Conservation (phyloP, 2,797 vertebrate species). For the Diceros bicornis region DNA sequence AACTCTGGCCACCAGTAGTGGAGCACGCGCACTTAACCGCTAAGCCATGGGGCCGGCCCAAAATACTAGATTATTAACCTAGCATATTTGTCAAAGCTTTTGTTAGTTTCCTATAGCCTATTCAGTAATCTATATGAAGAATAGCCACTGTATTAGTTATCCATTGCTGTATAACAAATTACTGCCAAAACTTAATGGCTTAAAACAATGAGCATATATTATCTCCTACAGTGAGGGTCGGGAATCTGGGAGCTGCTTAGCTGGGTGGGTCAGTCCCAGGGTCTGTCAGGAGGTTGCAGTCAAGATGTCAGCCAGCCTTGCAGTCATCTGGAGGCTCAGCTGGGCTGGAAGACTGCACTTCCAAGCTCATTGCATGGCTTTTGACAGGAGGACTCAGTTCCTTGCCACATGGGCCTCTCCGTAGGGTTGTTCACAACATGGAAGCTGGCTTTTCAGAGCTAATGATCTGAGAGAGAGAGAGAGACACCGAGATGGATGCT, state of each 20-base stretch:
- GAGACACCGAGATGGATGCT: neutral
- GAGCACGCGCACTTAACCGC: too few relatives aligned
- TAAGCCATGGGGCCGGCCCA: too few relatives aligned
- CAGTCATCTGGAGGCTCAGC: neutral
- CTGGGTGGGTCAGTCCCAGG: neutral
- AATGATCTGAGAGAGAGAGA: neutral
- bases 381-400: neutral
- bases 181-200: constrained; percentile 9
- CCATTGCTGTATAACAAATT: neutral
- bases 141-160: constrained; percentile 11
- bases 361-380: neutral
- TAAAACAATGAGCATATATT: neutral
- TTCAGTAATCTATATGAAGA: constrained; percentile 54
- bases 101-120: neutral
- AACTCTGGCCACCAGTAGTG: too few relatives aligned
- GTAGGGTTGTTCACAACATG: neutral
- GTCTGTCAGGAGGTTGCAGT: neutral
- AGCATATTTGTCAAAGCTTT: constrained; percentile 25
- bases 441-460: neutral
- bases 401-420: neutral
- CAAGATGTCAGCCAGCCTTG: neutral
- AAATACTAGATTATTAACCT: constrained; percentile 46
- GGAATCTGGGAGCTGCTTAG: neutral
- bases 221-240: neutral
- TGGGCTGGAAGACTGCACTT: neutral